These are phyloP conservation scores for Phymorhynchus buccinoides DNA, from an alignment of 1,140 invertebrate species.

Conservation along the genomic window DNA sequence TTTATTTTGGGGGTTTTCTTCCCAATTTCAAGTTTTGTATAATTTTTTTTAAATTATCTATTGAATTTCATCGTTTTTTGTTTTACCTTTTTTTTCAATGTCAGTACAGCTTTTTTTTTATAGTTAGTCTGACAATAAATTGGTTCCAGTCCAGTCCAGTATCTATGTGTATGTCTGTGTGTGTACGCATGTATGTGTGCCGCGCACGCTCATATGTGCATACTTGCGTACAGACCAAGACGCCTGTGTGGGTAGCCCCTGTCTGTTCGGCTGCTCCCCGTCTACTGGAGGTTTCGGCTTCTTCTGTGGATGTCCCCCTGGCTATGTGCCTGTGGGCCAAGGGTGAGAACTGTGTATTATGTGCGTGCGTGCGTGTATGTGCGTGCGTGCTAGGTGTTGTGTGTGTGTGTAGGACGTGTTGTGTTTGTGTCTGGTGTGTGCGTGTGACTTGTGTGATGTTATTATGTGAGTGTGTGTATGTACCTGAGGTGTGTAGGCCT, in stretches of 20 bases:
- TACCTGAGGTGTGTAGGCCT: neutral
- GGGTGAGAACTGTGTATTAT: constrained; percentile 61
- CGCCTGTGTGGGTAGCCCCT: constrained; percentile 62
- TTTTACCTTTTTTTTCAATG: too few relatives aligned
- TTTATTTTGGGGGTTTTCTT: too few relatives aligned
- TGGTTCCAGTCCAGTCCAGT: too few relatives aligned
- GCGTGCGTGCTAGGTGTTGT: neutral
- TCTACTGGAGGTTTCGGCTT: constrained; percentile 78
- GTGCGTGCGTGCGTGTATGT: neutral
- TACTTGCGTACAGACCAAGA: constrained; percentile 61
- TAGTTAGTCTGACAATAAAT: too few relatives aligned
- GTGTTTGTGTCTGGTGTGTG: neutral
- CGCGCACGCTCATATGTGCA: too few relatives aligned
- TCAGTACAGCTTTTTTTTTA: too few relatives aligned
- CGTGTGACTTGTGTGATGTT: too few relatives aligned
- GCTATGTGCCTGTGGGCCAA: constrained; percentile 84
- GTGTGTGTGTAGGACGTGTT: neutral
- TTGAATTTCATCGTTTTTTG: too few relatives aligned
- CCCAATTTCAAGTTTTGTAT: too few relatives aligned
- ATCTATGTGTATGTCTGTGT: too few relatives aligned
- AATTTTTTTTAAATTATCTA: too few relatives aligned
- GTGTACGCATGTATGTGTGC: too few relatives aligned
- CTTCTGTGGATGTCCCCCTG: constrained; percentile 85
- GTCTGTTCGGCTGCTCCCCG: constrained; percentile 82
- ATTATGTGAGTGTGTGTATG: neutral